Evolutionary conservation across 2,797 vertebrate species (phyloP).

Genomic region (Adrianichthys oophorus): DNA sequence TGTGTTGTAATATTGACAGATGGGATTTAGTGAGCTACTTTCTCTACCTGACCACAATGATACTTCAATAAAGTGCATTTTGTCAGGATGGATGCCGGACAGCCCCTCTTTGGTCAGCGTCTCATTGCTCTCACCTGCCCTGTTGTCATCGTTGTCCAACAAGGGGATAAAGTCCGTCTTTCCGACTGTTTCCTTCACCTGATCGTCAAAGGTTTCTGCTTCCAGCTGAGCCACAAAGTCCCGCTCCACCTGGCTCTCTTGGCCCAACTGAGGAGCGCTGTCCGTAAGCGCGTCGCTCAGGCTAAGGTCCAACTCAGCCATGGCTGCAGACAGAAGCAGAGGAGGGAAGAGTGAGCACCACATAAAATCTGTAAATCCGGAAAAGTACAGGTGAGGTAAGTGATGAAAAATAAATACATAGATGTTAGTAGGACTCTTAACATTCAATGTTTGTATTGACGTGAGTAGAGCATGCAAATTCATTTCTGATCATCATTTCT

Average conservation of each 20-base stretch:
- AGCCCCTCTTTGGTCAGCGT: background rate
- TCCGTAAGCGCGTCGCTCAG: conserved; percentile 91
- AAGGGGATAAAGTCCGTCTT: conserved; percentile 91
- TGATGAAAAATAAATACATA: background rate
- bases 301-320: conserved; percentile 87
- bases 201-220: conserved; percentile 87
- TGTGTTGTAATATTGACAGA: background rate
- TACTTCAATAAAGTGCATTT: background rate
- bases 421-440: too few species aligned
- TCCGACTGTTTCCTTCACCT: conserved; percentile 90
- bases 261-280: conserved; percentile 71
- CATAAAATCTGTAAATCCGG: background rate
- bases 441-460: too few species aligned
- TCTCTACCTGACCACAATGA: background rate
- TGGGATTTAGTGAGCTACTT: too few species aligned
- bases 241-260: conserved; percentile 81
- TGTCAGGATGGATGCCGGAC: background rate
- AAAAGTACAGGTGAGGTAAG: background rate
- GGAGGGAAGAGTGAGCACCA: background rate
- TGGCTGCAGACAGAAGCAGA: conserved; percentile 55
- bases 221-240: conserved; percentile 92
- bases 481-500: too few species aligned
- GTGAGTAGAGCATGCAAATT: too few species aligned
- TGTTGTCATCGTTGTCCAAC: conserved; percentile 82
- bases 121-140: conserved; percentile 50